Percentiles rank a stretch among this genome's conserved stretches.
Evolutionary conservation across 1,140 invertebrate species (phyloP).

Genomic region (Acromyrmex heyeri): DNA sequence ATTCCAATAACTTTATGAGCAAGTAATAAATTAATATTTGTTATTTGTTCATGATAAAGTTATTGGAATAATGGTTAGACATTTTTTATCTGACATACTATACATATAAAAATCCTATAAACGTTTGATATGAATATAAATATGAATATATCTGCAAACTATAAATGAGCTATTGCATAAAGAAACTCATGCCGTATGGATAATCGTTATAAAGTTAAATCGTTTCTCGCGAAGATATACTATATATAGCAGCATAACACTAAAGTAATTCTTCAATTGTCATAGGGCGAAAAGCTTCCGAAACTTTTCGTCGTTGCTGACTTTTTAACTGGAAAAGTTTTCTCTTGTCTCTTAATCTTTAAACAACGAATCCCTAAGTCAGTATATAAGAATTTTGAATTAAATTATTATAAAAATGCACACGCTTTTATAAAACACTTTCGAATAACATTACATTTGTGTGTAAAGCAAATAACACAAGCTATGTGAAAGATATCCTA

Average conservation of each 20-base stretch:
- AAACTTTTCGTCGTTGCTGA: constrained; percentile 26
- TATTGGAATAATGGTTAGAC: background rate
- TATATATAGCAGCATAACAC: constrained; percentile 6
- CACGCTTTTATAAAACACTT: background rate
- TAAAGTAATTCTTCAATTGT: constrained; percentile 56
- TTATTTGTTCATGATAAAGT: background rate
- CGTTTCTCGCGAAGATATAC: constrained; percentile 7
- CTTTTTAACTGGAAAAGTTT: constrained; percentile 40
- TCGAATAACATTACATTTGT: background rate
- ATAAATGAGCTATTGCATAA: constrained; percentile 13
- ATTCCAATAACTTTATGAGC: too few relatives aligned
- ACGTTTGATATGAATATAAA: background rate
- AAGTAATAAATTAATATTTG: background rate
- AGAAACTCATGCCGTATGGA: constrained; percentile 1
- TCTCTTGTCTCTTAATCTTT: constrained; percentile 33
- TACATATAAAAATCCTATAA: background rate
- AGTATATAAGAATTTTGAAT: background rate
- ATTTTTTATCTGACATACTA: background rate
- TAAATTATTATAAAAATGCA: constrained; percentile 23
- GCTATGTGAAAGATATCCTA: background rate
- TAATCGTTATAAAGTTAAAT: constrained; percentile 47
- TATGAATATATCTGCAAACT: background rate
- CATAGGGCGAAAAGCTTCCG: constrained; percentile 4
- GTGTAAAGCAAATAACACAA: background rate
- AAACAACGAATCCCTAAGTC: constrained; percentile 31